Evolutionary conservation across 2,888 invertebrate species (phyloP).

Genomic region (Cancer borealis): DNA sequence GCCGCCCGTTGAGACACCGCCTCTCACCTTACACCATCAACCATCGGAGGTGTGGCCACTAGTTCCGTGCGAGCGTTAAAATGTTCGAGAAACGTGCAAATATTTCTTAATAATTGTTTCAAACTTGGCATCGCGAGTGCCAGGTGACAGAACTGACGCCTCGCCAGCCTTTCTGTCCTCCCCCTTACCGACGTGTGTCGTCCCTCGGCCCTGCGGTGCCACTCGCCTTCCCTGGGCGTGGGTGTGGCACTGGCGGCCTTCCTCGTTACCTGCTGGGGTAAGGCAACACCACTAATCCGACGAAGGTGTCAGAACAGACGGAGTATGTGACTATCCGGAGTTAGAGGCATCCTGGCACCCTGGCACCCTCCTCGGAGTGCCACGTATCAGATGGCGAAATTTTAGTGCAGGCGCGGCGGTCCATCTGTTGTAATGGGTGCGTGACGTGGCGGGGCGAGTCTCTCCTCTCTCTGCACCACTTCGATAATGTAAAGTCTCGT

Average conservation of each 20-base stretch:
- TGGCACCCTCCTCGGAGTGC: conserved; percentile 7
- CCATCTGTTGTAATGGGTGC: conserved; percentile 60
- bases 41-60: conserved; percentile 10
- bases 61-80: conserved; percentile 7
- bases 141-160: conserved; percentile 56
- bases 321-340: conserved; percentile 42
- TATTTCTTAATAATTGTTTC: conserved; percentile 63
- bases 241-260: not conserved
- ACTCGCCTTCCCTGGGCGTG: not conserved
- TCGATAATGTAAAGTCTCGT: conserved; percentile 13
- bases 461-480: conserved; percentile 13
- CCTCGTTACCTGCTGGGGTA: not conserved
- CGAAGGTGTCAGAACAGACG: not conserved
- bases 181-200: conserved; percentile 1
- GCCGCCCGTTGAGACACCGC: not conserved
- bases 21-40: not conserved
- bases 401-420: conserved; percentile 58
- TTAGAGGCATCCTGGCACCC: conserved; percentile 36
- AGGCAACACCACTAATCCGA: not conserved
- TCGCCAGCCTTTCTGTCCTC: conserved; percentile 42
- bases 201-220: not conserved
- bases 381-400: conserved; percentile 61
- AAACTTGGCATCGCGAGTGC: conserved; percentile 58
- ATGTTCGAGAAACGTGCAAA: conserved; percentile 54
- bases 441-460: conserved; percentile 50